Base-by-base conservation (phyloP, 2,888 invertebrate species). In the Xestoiulus laeticollis region DNA sequence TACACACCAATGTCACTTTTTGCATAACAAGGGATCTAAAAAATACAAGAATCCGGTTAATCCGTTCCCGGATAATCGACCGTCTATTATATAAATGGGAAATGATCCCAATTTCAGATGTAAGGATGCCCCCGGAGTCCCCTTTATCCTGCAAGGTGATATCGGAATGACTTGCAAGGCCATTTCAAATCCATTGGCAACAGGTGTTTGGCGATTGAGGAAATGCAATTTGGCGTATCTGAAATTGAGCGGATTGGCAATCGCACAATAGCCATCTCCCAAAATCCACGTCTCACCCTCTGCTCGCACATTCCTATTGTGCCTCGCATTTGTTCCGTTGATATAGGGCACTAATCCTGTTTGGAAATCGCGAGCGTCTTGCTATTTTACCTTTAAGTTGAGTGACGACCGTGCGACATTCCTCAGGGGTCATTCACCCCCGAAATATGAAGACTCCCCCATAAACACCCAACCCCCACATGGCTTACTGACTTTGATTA, bases 81-180 rank as follows among this genome's bases (percentile, higher is more conserved):
- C n/a, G n/a, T n/a, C n/a, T n/a, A n/a, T n/a, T n/a, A n/a, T n/a
- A n/a, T n/a, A n/a, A n/a, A n/a, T n/a, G n/a, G n/a, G n/a, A n/a
- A n/a, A n/a, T n/a, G n/a, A n/a, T n/a, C n/a, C n/a, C n/a, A n/a
- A n/a, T n/a, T n/a, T 38, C 38, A 5, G 38, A 38, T 38, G 3
- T 38, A 38, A 38, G 38, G 6, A 38, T 38, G 38, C 38, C 38
- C n/a, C 38, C 38, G 38, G 4, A 38, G 38, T 38, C 38, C 38
- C 38, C 38, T 38, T n/a, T 38, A 38, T 38, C 38, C 38, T 26
- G 68, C 68, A 68, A 68, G 68, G 68, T 68, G 68, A 68, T 68
- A 68, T 68, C 68, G 68, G 68, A 26, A 68, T 68, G 68, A 68
- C 68, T 68, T 68, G 68, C 68, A 68, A 68, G 68, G 68, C 68